Conservation (phyloP, 2,888 invertebrate genomes). For the Sesia bembeciformis region DNA sequence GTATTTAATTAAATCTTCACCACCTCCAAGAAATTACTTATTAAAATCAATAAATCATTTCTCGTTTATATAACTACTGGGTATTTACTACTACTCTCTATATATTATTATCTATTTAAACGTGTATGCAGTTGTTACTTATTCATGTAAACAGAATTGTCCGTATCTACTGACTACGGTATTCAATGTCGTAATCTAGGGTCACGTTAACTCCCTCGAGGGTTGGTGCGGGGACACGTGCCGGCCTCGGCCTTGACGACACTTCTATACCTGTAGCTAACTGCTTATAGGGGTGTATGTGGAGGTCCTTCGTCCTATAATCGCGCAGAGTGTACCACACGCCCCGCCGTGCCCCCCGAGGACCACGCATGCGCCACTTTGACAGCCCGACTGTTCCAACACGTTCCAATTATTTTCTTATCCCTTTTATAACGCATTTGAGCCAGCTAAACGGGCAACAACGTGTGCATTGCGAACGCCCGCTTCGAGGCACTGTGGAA, state of each 20-base stretch:
- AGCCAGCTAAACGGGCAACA: slow-evolving; percentile 5
- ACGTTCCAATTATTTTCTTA: slow-evolving; percentile 46
- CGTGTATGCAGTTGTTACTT: no score
- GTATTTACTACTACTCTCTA: no score
- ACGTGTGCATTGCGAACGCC: slow-evolving; percentile 4
- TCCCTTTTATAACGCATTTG: slow-evolving; percentile 21
- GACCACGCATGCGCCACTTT: slow-evolving; percentile 51
- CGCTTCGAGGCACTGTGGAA: not conserved
- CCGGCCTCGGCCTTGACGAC: slow-evolving; percentile 51
- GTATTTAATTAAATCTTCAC: no score
- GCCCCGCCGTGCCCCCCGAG: slow-evolving; percentile 55
- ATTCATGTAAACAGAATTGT: no score
- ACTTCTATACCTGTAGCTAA: not conserved
- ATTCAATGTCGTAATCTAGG: not conserved
- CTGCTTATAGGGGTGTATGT: slow-evolving; percentile 23
- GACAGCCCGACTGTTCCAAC: slow-evolving; percentile 53
- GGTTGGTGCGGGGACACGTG: slow-evolving; percentile 27
- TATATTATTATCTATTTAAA: no score
- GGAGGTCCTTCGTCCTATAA: slow-evolving; percentile 51
- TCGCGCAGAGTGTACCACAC: slow-evolving; percentile 41
- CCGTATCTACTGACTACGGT: no score
- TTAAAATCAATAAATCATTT: no score
- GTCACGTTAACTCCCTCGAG: not conserved
- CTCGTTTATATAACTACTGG: no score
- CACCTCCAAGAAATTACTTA: no score